Evolutionary conservation across 2,888 invertebrate species (phyloP).

Genomic region (Onthophagus sagittarius): DNA sequence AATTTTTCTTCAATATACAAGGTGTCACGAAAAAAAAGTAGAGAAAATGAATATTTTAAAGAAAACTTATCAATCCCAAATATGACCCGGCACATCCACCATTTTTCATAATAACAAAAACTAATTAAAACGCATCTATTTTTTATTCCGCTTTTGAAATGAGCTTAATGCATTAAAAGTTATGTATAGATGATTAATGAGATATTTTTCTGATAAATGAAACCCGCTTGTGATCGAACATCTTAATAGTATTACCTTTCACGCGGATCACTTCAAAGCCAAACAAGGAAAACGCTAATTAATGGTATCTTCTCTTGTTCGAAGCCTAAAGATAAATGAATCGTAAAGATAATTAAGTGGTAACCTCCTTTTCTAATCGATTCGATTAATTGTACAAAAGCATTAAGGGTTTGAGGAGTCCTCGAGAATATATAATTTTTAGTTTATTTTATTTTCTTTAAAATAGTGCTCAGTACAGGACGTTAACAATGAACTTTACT

Average conservation of each 20-base stretch:
- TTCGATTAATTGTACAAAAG: neutral
- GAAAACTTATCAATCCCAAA: too few relatives aligned
- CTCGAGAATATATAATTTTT: neutral
- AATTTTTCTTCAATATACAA: too few relatives aligned
- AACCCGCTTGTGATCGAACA: neutral
- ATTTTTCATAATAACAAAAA: neutral
- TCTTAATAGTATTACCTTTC: neutral
- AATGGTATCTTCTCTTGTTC: neutral
- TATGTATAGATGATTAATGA: neutral
- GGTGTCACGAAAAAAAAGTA: too few relatives aligned
- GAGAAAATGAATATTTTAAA: too few relatives aligned
- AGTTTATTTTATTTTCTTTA: neutral
- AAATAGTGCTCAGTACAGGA: neutral
- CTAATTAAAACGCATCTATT: too few relatives aligned
- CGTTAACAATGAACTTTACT: neutral
- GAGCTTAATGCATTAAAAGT: too few relatives aligned
- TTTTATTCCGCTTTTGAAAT: too few relatives aligned
- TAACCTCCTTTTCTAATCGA: neutral
- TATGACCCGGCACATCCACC: neutral
- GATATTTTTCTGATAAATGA: neutral
- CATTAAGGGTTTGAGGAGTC: neutral
- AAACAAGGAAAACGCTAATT: neutral
- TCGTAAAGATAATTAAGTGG: neutral
- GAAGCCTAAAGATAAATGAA: neutral
- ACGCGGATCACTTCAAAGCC: neutral